Evolutionary conservation across 2,113 vertebrate genomes (phyloP).

Genomic region (Urocynchramus pylzowi): DNA sequence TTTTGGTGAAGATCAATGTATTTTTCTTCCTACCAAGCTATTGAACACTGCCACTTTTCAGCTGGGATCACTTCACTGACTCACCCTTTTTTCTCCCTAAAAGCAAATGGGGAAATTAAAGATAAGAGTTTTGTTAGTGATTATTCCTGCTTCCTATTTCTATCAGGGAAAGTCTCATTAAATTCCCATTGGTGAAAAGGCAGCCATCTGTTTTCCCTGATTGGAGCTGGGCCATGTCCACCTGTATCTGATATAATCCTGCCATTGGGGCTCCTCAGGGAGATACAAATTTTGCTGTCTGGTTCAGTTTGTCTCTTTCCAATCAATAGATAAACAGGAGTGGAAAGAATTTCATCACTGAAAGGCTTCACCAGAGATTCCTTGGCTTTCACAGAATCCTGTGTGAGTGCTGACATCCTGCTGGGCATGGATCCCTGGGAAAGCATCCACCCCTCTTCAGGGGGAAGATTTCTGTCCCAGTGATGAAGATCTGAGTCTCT

Average conservation of each 20-base stretch:
- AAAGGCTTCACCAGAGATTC: neutral
- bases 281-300: neutral
- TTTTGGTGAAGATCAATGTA: neutral
- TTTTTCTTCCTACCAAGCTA: neutral
- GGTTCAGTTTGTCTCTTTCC: neutral
- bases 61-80: neutral
- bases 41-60: neutral
- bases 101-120: neutral
- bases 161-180: neutral
- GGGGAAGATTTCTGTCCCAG: neutral
- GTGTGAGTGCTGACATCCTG: neutral
- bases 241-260: neutral
- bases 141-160: neutral
- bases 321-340: neutral
- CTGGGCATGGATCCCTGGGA: neutral
- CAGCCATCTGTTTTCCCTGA: neutral
- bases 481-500: accelerated
- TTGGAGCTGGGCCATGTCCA: neutral
- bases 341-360: neutral
- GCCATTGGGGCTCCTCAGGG: neutral
- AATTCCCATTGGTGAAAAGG: neutral
- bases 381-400: neutral
- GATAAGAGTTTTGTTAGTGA: neutral
- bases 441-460: neutral
- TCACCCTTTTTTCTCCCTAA: neutral